Conservation (phyloP, 1,140 invertebrate genomes). For the Pachyrhynchus sulphureomaculatus region DNA sequence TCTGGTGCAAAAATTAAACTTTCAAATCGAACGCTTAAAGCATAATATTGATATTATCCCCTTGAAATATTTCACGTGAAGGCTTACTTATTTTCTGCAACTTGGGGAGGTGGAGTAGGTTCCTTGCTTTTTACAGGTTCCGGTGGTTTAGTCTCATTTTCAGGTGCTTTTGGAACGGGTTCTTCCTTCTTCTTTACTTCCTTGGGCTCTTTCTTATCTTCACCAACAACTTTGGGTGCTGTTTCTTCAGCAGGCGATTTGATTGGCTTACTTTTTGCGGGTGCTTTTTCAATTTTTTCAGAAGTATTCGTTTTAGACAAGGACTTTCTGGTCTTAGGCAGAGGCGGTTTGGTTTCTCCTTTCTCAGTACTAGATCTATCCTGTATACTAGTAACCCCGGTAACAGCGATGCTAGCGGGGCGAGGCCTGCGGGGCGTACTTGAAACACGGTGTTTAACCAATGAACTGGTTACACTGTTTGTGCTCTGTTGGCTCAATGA, state of each 20-base stretch:
- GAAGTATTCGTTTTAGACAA: slow-evolving; percentile 40
- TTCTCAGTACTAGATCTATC: slow-evolving; percentile 21
- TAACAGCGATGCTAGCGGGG: slow-evolving; percentile 79
- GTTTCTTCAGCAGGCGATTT: slow-evolving; percentile 39
- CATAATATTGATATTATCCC: too few relatives aligned
- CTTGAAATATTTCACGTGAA: too few relatives aligned
- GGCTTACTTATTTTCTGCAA: slow-evolving; percentile 12
- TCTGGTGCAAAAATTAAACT: too few relatives aligned
- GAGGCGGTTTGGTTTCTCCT: slow-evolving; percentile 44
- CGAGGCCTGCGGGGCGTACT: slow-evolving; percentile 67
- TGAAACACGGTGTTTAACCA: slow-evolving; percentile 59
- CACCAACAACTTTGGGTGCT: slow-evolving; percentile 16
- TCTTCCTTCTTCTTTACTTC: slow-evolving; percentile 16
- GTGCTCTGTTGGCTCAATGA: slow-evolving; percentile 72
- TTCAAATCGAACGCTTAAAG: too few relatives aligned
- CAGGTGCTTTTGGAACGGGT: background rate
- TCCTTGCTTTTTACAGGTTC: slow-evolving; percentile 22
- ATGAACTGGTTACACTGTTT: slow-evolving; percentile 56
- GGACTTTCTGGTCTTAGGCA: slow-evolving; percentile 47
- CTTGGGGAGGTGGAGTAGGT: slow-evolving; percentile 3
- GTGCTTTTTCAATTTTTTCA: slow-evolving; percentile 40
- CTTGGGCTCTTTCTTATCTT: slow-evolving; percentile 16
- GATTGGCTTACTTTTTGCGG: slow-evolving; percentile 38
- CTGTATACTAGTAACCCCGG: slow-evolving; percentile 62
- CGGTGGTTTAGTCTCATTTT: slow-evolving; percentile 26